Evolutionary conservation across 2,888 invertebrate species (phyloP), one percentile per base, ranked within the genome.

Genomic region (Exocentrus adspersus): DNA sequence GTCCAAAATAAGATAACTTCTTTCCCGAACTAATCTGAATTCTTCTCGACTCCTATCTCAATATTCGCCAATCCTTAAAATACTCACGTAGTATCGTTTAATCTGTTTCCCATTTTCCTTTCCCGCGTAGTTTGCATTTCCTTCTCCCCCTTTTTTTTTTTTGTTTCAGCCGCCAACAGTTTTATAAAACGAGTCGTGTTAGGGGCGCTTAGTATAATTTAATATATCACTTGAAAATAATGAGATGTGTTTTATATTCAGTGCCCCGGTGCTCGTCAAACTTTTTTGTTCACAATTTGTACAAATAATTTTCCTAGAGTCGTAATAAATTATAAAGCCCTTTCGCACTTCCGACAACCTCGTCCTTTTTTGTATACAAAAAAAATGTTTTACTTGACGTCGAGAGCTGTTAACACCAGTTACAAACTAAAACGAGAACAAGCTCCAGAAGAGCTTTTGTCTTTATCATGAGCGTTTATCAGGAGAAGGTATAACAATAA

Each of bases 41-140:
- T 78, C 79, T 71, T 70, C 70, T 67, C 77, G 75, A 74, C 76
- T 72, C 70, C 75, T 73, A 74, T 74, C 77, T 75, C 77, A 77
- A 78, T 80, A 80, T 79, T 76, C 74, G 74, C 71, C 75, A 75
- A 80, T 80, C 77, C 72, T 73, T 72, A 79, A 79, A 79, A 78
- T 77, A 74, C 77, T 79, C 80, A 80, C 80, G 80, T 80, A 71
- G 67, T 70, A 76, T 72, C 80, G 76, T 80, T 80, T 80, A 79
- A 80, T 79, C 79, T 79, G 78, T 79, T 79, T 77, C 76, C 75
- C 78, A 77, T 77, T 77, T 75, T 75, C 73, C 70, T 72, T 71
- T 72, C 62, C 70, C 57, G 54, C 57, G 54, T 62, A 64, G 62
- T 69, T 67, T 67, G 64, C 69, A 59, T 69, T 66, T 58, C 61